Base-by-base conservation (phyloP, 2,888 invertebrate genomes). In the Strigamia maritima region DNA sequence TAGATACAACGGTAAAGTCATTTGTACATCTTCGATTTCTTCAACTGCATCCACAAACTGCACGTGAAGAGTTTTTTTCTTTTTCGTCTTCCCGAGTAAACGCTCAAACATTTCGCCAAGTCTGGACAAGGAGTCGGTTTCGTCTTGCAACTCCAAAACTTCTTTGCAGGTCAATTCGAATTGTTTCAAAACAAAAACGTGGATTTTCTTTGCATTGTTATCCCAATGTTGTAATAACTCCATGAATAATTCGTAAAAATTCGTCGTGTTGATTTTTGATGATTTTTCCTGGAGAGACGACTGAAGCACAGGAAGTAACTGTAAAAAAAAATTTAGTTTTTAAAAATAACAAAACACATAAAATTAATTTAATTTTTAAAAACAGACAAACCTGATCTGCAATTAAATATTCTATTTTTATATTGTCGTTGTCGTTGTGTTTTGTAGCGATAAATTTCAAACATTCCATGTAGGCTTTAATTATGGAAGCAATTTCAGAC, bases 401-500 rank as follows among this genome's bases (percentile, higher is more conserved):
- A 4, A 74, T 74, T 74, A 74, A 74, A 14, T 22, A 14, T 49
- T 49, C 49, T 16, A 49, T 49, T 49, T 49, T 49, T 14, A 49
- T 49, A 19, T 74, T 24, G 4, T 19, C 74, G 22, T 24, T 28
- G 14, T 74, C 74, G 24, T 14, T 22, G 74, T 19, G 24, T 12
- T 74, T 74, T 22, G 28, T 22, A 16, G 74, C 28, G 12, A 74
- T 74, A 8, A 19, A 26, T 74, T 74, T 74, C 22, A 74, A 19
- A 84, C 94, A 94, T 84, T 95, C 95, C 24, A 91, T 88, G 82
- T 92, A 90, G 1, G 93, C 89, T 74, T 88, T 89, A 26, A 91
- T 88, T 83, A 94, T 89, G 0, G 91, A 89, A 75, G 90, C 88
- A 22, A 89, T 88, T 86, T 94, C 94, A 65, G 90, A 90, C 81